These are phyloP conservation scores for Julus scanicus DNA, from an alignment of 2,888 invertebrate genomes.

Conservation along the genomic window DNA sequence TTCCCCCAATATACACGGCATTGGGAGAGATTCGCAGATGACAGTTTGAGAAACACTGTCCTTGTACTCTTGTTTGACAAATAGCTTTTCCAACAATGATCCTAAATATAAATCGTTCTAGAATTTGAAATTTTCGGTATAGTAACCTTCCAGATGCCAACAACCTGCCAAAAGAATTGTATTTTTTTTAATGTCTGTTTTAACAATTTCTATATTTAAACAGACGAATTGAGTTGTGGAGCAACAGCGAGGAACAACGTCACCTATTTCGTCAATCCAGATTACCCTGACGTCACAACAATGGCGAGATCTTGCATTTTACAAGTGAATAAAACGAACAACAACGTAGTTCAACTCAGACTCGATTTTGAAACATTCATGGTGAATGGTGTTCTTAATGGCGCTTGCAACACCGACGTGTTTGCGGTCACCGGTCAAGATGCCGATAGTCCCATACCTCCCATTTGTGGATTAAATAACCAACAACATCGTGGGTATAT, in stretches of 20 bases:
- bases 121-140: slow-evolving; percentile 45
- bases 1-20: too few species aligned
- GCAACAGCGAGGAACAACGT: slow-evolving; percentile 81
- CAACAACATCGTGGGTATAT: slow-evolving; percentile 61
- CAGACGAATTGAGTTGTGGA: slow-evolving; percentile 84
- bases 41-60: background rate
- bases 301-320: slow-evolving; percentile 86
- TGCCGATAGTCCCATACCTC: slow-evolving; percentile 62
- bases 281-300: slow-evolving; percentile 81
- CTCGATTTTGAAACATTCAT: slow-evolving; percentile 62
- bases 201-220: background rate
- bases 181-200: background rate
- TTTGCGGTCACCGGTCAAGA: slow-evolving; percentile 61
- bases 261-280: slow-evolving; percentile 86
- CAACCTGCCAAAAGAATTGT: background rate
- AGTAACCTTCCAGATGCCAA: background rate
- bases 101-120: background rate
- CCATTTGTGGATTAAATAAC: slow-evolving; percentile 62
- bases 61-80: background rate
- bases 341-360: slow-evolving; percentile 82
- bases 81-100: background rate
- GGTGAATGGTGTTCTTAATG: slow-evolving; percentile 61
- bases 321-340: slow-evolving; percentile 80
- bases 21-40: too few species aligned
- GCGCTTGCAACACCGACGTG: slow-evolving; percentile 62